Evolutionary conservation across 1,140 invertebrate genomes (phyloP).

Genomic region (Agrilus planipennis): DNA sequence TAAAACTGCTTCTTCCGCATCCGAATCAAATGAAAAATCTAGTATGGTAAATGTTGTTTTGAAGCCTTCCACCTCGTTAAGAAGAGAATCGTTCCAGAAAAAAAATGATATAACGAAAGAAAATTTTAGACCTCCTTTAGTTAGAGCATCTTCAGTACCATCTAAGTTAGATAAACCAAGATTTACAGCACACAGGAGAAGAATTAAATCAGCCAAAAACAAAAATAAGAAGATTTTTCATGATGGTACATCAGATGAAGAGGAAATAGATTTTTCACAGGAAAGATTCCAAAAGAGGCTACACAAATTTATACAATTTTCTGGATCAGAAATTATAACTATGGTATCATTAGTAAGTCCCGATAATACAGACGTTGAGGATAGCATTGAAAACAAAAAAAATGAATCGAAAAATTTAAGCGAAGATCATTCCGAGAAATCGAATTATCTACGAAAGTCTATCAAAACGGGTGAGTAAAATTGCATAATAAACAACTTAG

Average conservation of each 20-base stretch:
- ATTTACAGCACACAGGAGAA: slow-evolving; percentile 23
- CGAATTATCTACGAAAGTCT: too few species aligned
- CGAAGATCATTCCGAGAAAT: slow-evolving; percentile 34
- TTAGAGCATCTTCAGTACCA: slow-evolving; percentile 26
- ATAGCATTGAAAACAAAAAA: slow-evolving; percentile 16
- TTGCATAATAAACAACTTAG: too few species aligned
- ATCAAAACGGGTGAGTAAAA: too few species aligned
- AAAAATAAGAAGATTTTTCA: slow-evolving; percentile 6
- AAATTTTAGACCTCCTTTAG: slow-evolving; percentile 20
- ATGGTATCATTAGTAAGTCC: slow-evolving; percentile 45
- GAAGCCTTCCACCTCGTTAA: slow-evolving; percentile 22
- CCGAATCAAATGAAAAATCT: too few species aligned
- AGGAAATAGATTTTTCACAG: slow-evolving; percentile 12
- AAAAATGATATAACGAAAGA: slow-evolving; percentile 19
- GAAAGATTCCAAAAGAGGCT: background rate
- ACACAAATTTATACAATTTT: slow-evolving; percentile 10
- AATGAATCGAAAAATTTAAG: too few species aligned
- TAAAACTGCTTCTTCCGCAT: too few species aligned
- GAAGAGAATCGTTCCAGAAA: slow-evolving; percentile 27
- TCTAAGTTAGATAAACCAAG: slow-evolving; percentile 22
- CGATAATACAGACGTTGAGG: slow-evolving; percentile 40
- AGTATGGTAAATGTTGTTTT: too few species aligned
- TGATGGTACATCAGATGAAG: slow-evolving; percentile 6
- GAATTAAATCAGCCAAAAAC: slow-evolving; percentile 18
- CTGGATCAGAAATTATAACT: slow-evolving; percentile 37